Percentiles rank a stretch among this genome's conserved stretches.
Conservation (phyloP, 2,113 vertebrate genomes). For the Nematolebias whitei region DNA sequence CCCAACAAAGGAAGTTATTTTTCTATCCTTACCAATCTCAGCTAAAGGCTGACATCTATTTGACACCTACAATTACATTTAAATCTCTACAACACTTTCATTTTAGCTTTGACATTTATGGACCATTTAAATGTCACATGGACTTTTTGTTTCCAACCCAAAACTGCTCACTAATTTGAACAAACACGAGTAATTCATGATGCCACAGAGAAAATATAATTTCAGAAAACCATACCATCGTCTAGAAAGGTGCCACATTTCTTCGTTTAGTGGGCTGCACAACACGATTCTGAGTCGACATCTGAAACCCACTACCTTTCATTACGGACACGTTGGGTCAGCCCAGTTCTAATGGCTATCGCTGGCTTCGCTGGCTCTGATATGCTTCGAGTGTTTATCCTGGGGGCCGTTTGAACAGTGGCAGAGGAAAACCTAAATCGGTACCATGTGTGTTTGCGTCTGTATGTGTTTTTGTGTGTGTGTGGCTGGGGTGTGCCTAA, state of each 20-base stretch:
- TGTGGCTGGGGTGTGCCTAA: slow-evolving; percentile 55
- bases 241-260: slow-evolving; percentile 6
- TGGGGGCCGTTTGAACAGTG: slow-evolving; percentile 63
- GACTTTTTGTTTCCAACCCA: not conserved
- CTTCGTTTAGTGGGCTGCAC: not conserved
- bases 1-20: too few relatives aligned
- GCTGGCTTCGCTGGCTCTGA: slow-evolving; percentile 36
- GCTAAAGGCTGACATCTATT: not conserved
- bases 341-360: slow-evolving; percentile 49
- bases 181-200: not conserved
- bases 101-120: not conserved
- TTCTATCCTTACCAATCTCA: not conserved
- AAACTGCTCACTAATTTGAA: not conserved
- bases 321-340: slow-evolving; percentile 54
- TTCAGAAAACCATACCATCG: not conserved
- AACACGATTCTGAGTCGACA: slow-evolving; percentile 30
- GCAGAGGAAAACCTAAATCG: slow-evolving; percentile 68
- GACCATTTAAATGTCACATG: not conserved
- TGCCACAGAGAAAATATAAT: not conserved
- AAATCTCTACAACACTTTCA: too few relatives aligned
- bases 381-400: slow-evolving; percentile 58
- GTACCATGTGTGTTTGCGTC: slow-evolving; percentile 70
- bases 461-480: slow-evolving; percentile 36
- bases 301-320: slow-evolving; percentile 61
- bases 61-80: too few relatives aligned